Percentiles rank a stretch among this genome's conserved stretches.
phyloP scores from a whole-genome alignment of 1,140 invertebrate genomes.

The Tribolium castaneum region DNA sequence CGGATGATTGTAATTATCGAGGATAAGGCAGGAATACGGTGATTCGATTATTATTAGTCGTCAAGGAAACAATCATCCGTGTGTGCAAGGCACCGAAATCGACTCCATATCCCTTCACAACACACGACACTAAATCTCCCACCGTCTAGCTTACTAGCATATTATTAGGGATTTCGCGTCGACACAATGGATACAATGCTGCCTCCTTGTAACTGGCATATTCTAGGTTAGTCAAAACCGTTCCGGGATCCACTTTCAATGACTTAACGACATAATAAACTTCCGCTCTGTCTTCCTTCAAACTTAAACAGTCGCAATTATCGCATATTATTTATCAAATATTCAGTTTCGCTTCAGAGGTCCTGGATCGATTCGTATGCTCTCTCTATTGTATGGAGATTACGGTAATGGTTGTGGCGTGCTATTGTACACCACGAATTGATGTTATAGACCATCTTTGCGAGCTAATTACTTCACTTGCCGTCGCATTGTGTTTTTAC shows the following conservation, averaged over 20 bases:
- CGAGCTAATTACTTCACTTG: background rate
- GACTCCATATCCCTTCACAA: background rate
- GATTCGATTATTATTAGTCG: constrained; percentile 29
- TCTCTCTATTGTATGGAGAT: background rate
- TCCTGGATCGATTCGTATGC: background rate
- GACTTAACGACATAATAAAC: constrained; percentile 38
- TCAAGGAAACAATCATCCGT: constrained; percentile 31
- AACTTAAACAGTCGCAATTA: background rate
- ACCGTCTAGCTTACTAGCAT: constrained; percentile 31
- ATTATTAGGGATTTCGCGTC: constrained; percentile 32
- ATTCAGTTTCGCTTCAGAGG: background rate
- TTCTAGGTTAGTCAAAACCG: constrained; percentile 1
- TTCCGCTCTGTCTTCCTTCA: background rate
- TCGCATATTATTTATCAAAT: background rate
- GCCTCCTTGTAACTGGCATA: constrained; percentile 9
- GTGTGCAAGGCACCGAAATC: constrained; percentile 13
- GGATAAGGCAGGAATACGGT: constrained; percentile 14
- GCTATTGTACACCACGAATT: background rate
- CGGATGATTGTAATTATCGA: constrained; percentile 32
- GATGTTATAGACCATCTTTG: constrained; percentile 8
- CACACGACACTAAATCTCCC: constrained; percentile 21
- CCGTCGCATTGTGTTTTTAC: background rate
- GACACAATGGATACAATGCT: constrained; percentile 34
- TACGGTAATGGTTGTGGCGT: background rate
- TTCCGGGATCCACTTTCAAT: constrained; percentile 19